Conservation (phyloP, 2,797 vertebrate genomes). For the Trachops cirrhosus region DNA sequence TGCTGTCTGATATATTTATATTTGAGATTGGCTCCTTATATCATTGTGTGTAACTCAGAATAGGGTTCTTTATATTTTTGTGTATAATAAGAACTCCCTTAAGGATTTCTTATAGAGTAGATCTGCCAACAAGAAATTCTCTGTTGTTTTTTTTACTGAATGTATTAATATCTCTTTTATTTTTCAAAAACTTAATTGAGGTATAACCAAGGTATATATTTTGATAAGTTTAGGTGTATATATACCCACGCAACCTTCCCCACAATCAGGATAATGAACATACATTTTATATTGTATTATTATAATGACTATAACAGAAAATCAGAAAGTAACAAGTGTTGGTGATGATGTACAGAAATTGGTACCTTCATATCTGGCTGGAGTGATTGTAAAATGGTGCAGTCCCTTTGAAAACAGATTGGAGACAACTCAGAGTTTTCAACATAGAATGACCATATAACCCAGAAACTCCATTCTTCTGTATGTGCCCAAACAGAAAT, state of each 20-base stretch:
- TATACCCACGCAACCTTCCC: not conserved
- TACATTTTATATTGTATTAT: not conserved
- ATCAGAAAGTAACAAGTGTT: not conserved
- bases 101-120: not conserved
- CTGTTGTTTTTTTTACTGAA: not conserved
- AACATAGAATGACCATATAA: not conserved
- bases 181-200: not conserved
- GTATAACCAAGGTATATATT: not conserved
- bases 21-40: not conserved
- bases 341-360: not conserved
- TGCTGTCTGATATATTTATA: not conserved
- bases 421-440: not conserved
- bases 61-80: not conserved
- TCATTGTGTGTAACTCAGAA: not conserved
- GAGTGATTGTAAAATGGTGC: not conserved
- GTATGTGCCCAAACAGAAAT: not conserved
- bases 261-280: not conserved
- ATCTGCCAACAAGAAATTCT: not conserved
- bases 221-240: not conserved
- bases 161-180: not conserved
- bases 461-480: not conserved
- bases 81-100: not conserved
- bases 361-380: not conserved
- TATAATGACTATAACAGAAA: not conserved
- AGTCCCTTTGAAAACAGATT: not conserved